A percentile compares a stretch with the other conserved stretches of the same genome.
phyloP scores from a whole-genome alignment of 1,140 invertebrate species.

The Papilio dardanus region DNA sequence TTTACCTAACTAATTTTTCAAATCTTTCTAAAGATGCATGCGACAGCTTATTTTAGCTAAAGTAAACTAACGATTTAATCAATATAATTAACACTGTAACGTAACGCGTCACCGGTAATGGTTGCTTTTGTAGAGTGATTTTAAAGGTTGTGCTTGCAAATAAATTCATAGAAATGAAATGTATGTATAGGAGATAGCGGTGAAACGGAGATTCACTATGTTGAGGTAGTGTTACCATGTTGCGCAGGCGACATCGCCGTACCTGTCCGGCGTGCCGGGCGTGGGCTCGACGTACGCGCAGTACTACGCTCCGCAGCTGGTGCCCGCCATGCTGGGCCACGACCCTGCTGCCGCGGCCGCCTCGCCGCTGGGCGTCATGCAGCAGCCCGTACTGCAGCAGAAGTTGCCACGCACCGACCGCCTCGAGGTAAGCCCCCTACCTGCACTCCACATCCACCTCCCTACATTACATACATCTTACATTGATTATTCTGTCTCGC shows the following conservation, averaged over 20 bases:
- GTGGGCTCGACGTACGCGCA: slow-evolving; percentile 93
- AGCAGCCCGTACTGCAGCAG: slow-evolving; percentile 93
- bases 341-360: slow-evolving; percentile 91
- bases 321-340: slow-evolving; percentile 91
- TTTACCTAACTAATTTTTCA: slow-evolving; percentile 56
- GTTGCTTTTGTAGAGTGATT: slow-evolving; percentile 28
- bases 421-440: slow-evolving; percentile 90
- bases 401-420: slow-evolving; percentile 97
- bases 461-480: slow-evolving; percentile 31
- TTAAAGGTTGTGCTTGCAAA: slow-evolving; percentile 20
- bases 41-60: slow-evolving; percentile 66
- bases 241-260: slow-evolving; percentile 92
- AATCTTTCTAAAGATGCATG: slow-evolving; percentile 67
- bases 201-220: slow-evolving; percentile 17
- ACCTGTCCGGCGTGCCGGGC: slow-evolving; percentile 93
- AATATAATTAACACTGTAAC: slow-evolving; percentile 42
- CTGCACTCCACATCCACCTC: not conserved
- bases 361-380: slow-evolving; percentile 86
- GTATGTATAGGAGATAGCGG: not conserved
- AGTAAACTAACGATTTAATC: slow-evolving; percentile 43
- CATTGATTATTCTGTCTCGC: slow-evolving; percentile 32
- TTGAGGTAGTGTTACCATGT: slow-evolving; percentile 48
- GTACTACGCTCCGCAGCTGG: slow-evolving; percentile 93
- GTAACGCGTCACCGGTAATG: slow-evolving; percentile 30
- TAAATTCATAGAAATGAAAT: not conserved